Evolutionary conservation across 2,113 vertebrate species (phyloP).

Genomic region (Anguilla japonica): DNA sequence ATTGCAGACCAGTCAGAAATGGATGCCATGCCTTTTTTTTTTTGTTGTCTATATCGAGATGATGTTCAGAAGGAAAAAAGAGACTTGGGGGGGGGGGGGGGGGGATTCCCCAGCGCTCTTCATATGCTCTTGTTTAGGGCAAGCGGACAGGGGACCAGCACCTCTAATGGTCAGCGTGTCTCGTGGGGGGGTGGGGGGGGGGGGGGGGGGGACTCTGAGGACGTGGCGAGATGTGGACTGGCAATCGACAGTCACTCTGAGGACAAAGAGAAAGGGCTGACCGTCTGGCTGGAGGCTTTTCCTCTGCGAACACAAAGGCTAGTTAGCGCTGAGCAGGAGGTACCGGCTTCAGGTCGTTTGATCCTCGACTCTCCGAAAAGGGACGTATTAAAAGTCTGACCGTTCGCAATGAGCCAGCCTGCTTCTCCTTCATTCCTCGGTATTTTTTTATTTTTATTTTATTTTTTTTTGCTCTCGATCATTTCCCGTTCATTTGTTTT

Average conservation of each 20-base stretch:
- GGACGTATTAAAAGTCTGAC: constrained; percentile 38
- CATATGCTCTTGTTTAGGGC: background rate
- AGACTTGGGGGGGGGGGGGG: background rate
- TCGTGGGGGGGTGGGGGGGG: constrained; percentile 53
- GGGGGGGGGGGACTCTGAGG: background rate
- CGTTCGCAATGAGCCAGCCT: constrained; percentile 26
- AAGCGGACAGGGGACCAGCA: background rate
- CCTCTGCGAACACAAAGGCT: constrained; percentile 45
- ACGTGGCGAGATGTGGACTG: constrained; percentile 22
- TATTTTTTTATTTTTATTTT: background rate
- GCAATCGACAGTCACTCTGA: constrained; percentile 32
- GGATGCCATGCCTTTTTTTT: constrained; percentile 5
- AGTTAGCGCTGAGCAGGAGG: constrained; percentile 36
- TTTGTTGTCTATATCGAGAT: background rate
- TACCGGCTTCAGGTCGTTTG: constrained; percentile 5
- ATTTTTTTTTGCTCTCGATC: background rate
- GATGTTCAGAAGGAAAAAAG: background rate
- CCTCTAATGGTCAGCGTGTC: constrained; percentile 34
- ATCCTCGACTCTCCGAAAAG: constrained; percentile 23
- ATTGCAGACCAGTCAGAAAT: background rate
- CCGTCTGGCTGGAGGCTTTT: constrained; percentile 42
- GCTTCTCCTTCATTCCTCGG: background rate
- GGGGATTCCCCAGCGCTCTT: constrained; percentile 14
- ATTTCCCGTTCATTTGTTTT: constrained; percentile 1
- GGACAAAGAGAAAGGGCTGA: constrained; percentile 48